Conservation (phyloP, 2,113 vertebrate species). For the Pygoscelis antarcticus region DNA sequence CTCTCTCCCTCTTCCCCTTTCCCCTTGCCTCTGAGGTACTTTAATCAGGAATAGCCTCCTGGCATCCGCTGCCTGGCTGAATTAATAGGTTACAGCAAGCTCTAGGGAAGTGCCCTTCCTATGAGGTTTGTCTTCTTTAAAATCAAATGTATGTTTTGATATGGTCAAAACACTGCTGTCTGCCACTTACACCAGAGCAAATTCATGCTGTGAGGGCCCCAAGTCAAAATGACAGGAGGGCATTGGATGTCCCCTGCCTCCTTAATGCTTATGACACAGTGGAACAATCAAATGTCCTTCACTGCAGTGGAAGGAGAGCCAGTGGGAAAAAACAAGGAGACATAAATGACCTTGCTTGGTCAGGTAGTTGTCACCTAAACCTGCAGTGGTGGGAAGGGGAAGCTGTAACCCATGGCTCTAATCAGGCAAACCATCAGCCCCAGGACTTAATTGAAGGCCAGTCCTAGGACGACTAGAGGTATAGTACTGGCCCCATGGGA, state of each 20-base stretch:
- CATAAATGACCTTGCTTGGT: background rate
- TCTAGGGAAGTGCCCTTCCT: background rate
- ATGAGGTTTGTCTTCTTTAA: background rate
- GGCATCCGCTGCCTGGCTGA: background rate
- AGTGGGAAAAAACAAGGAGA: background rate
- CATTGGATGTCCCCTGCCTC: background rate
- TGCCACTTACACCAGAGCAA: background rate
- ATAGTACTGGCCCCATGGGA: background rate
- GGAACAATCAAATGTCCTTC: background rate
- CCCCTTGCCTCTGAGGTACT: background rate
- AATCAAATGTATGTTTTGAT: background rate
- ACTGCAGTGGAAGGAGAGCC: background rate
- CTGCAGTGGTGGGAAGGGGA: background rate
- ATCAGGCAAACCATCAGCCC: background rate
- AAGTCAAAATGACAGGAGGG: background rate
- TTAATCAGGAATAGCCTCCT: background rate
- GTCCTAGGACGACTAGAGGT: background rate
- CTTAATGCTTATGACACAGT: rapidly evolving
- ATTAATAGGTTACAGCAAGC: background rate
- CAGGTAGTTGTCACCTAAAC: background rate
- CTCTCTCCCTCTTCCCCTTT: background rate
- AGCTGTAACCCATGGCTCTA: background rate
- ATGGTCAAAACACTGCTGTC: background rate
- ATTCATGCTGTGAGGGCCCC: background rate
- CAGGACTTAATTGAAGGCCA: background rate